phyloP scores from a whole-genome alignment of 2,113 vertebrate genomes.

The Suncus etruscus region DNA sequence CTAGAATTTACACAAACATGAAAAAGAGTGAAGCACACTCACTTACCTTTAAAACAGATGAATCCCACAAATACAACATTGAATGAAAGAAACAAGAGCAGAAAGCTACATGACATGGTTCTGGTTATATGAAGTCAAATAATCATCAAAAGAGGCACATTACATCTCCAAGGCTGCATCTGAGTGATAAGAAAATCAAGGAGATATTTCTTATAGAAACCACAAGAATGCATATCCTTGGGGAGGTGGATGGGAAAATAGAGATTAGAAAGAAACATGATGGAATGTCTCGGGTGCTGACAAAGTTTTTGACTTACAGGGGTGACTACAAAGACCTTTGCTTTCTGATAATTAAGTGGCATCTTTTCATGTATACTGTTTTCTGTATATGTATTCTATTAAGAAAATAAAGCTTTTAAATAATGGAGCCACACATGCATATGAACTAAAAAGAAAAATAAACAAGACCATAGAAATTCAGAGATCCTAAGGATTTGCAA shows the following conservation, averaged over 20 bases:
- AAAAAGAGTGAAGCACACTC: background rate
- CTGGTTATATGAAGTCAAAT: constrained; percentile 8
- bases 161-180: constrained; percentile 1
- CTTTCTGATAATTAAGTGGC: background rate
- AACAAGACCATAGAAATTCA: background rate
- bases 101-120: background rate
- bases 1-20: background rate
- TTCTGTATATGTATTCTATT: no score
- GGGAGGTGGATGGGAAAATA: background rate
- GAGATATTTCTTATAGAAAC: background rate
- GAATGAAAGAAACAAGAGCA: background rate
- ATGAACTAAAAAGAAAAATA: constrained; percentile 24
- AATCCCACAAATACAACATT: background rate
- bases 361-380: background rate
- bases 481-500: background rate
- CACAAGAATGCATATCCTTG: background rate
- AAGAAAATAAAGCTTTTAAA: constrained; percentile 30
- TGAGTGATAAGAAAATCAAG: constrained; percentile 3
- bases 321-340: background rate
- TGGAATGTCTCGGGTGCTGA: background rate
- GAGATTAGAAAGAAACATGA: background rate
- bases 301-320: background rate
- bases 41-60: constrained; percentile 7
- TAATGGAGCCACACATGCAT: background rate
- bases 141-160: background rate